Conservation (phyloP, 30 jellyfish, hydroid and myxozoan species). For the Pelagia noctiluca region DNA sequence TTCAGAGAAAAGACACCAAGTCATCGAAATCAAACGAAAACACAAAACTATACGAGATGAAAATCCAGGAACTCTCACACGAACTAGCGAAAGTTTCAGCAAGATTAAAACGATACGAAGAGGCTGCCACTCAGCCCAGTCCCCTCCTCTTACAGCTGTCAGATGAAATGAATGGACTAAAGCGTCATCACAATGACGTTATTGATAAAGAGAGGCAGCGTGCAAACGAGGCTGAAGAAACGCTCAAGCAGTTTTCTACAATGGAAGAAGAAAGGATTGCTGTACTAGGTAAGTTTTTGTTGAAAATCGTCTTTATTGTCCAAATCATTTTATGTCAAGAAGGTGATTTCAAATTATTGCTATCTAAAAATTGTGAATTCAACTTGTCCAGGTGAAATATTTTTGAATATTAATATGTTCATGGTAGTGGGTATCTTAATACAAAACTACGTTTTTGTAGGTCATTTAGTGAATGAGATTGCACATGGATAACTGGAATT, state of each 20-base stretch:
- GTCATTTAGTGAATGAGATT: too few species aligned
- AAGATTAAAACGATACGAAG: conserved; percentile 54
- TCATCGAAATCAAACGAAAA: conserved; percentile 12
- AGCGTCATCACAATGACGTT: conserved; percentile 67
- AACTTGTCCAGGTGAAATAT: too few species aligned
- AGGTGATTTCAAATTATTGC: too few species aligned
- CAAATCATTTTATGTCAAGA: too few species aligned
- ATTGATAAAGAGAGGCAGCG: conserved; percentile 76
- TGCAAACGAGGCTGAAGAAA: conserved; percentile 91
- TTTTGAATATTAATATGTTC: too few species aligned
- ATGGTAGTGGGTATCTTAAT: too few species aligned
- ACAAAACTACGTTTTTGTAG: too few species aligned
- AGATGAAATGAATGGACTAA: conserved; percentile 65
- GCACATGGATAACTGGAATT: too few species aligned
- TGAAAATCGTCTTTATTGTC: neutral
- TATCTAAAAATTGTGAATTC: too few species aligned
- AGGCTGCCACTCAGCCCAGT: conserved; percentile 55
- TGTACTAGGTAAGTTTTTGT: conserved; percentile 69
- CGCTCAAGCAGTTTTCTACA: conserved; percentile 56
- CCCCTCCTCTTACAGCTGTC: conserved; percentile 69
- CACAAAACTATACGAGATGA: conserved; percentile 53
- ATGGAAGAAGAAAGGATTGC: conserved; percentile 88
- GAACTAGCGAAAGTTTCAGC: conserved; percentile 67
- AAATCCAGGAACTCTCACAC: conserved; percentile 68
- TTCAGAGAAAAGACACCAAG: conserved; percentile 53